Base-by-base conservation (phyloP, 2,113 vertebrate genomes). In the Pteronura brasiliensis region DNA sequence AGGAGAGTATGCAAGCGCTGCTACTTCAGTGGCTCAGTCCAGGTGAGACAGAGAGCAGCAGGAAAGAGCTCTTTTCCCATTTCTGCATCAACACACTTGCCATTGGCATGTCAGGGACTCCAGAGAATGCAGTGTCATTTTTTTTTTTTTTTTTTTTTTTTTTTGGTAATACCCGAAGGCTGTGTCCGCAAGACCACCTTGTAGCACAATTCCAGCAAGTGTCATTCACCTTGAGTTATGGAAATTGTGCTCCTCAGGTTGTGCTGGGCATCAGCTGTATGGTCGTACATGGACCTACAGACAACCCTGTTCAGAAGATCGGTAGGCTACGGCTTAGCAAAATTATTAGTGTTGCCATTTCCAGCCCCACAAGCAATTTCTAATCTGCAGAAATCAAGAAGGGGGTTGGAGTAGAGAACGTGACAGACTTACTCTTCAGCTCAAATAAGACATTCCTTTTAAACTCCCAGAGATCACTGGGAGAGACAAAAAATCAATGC, bases 41-140 rank as follows among this genome's bases (percentile, higher is more conserved):
- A 1, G 55, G 36, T 5, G 2, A 13, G 36, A 25, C 27, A 11
- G 4, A 0, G 8, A 0, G 3, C 13, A n/a, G 63, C 44, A 4
- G 8, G 11, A 55, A 76, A 34, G 29, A 3, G 23, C 4, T 6
- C 21, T 14, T 5, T 27, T 44, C 17, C 31, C 29, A 0, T 42
- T 69, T 86, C 71, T 72, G 34, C 21, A 47, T 36, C 3, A 63
- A 13, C 61, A 80, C 9, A 36, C 63, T 6, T 0, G 2, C 18
- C 47, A 1, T 9, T 4, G 21, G 12, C 44, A 36, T 17, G 4
- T 7, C 10, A 18, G 6, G n/a, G 20, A 52, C 61, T 39, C 39
- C n/a, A 23, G 25, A 31, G 55, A 72, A 71, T 6, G 42, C 13
- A 31, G 39, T 1, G 0, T 4, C 25, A 9, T 31, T 61, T 91